These are phyloP conservation scores for Rhynchonema sp. DNA, from an alignment of 2,888 invertebrate genomes.

Conservation along the genomic window DNA sequence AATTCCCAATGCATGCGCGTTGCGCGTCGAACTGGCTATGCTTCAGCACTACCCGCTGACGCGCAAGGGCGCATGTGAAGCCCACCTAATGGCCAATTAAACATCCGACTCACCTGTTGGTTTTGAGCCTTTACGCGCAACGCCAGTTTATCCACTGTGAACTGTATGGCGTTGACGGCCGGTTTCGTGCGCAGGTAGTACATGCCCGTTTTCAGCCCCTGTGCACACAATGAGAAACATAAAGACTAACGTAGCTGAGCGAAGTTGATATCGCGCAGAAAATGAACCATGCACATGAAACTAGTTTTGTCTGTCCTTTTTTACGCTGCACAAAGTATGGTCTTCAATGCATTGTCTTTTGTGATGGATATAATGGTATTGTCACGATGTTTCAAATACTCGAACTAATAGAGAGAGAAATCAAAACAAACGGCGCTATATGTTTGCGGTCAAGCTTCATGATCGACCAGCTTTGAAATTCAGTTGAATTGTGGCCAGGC, in stretches of 20 bases:
- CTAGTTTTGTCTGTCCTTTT: too few relatives aligned
- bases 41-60: too few relatives aligned
- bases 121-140: constrained; percentile 29
- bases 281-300: too few relatives aligned
- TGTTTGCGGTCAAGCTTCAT: not conserved
- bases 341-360: not conserved
- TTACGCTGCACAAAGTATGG: too few relatives aligned
- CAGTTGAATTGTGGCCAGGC: not conserved
- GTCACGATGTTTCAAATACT: too few relatives aligned
- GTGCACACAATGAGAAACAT: constrained; percentile 4
- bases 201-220: constrained; percentile 95
- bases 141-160: constrained; percentile 76
- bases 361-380: too few relatives aligned
- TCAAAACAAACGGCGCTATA: not conserved
- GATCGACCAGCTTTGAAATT: not conserved
- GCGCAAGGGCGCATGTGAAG: too few relatives aligned
- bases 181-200: constrained; percentile 91
- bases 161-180: constrained; percentile 85
- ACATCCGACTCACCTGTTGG: too few relatives aligned
- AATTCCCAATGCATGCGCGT: too few relatives aligned
- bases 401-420: too few relatives aligned
- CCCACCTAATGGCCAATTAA: too few relatives aligned
- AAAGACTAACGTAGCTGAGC: not conserved
- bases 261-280: not conserved
- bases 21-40: too few relatives aligned